Evolutionary conservation across 2,797 vertebrate species (phyloP).

Genomic region (Austrolebias charrua): DNA sequence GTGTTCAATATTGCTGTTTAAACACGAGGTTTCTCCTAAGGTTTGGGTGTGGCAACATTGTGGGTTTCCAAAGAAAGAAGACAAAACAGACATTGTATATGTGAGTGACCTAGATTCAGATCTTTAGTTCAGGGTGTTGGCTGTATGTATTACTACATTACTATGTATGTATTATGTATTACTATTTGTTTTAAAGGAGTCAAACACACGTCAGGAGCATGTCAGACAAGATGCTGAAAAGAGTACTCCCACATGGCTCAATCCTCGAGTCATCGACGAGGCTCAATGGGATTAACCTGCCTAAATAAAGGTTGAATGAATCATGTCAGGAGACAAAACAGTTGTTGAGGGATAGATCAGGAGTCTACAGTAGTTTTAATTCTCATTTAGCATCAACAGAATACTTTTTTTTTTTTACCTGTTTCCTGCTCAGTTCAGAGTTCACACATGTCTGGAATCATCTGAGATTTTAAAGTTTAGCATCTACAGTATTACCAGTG

Average conservation of each 20-base stretch:
- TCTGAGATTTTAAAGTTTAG: not conserved
- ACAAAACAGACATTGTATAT: constrained; percentile 35
- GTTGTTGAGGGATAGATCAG: constrained; percentile 8
- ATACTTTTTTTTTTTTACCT: not conserved
- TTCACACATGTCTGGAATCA: not conserved
- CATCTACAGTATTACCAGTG: not conserved
- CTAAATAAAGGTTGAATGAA: too few relatives aligned
- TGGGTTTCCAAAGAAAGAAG: constrained; percentile 32
- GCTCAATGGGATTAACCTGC: too few relatives aligned
- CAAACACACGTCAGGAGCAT: constrained; percentile 34
- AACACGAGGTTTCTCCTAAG: constrained; percentile 48
- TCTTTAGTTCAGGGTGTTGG: constrained; percentile 65
- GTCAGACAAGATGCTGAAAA: constrained; percentile 37
- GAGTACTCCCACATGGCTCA: constrained; percentile 24
- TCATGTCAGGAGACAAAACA: constrained; percentile 40
- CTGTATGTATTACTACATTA: constrained; percentile 38
- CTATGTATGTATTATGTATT: not conserved
- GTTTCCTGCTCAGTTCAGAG: not conserved
- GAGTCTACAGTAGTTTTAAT: constrained; percentile 5
- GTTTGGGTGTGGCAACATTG: constrained; percentile 53
- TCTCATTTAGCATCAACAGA: constrained; percentile 1
- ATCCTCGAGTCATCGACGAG: too few relatives aligned
- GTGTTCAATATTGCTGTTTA: not conserved
- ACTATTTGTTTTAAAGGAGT: constrained; percentile 45
- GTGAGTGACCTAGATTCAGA: constrained; percentile 68